Evolutionary conservation across 35 echinoderm and acorn worm genomes (phyloP).

Genomic region (Apostichopus parvimensis): DNA sequence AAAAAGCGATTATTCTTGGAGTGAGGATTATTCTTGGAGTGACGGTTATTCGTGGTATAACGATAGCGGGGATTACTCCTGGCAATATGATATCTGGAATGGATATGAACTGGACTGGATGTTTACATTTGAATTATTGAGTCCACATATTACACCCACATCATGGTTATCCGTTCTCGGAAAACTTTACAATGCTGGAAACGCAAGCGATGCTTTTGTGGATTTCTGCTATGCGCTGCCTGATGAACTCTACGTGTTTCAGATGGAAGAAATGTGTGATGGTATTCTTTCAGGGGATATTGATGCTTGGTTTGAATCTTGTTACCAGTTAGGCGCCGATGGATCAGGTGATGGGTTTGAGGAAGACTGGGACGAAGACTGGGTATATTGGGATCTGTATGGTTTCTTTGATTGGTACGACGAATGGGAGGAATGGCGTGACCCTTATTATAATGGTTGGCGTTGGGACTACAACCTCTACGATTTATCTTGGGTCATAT

Average conservation of each 20-base stretch:
- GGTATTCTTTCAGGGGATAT: background rate
- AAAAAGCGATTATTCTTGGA: background rate
- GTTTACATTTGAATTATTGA: constrained; percentile 15
- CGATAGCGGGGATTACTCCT: background rate
- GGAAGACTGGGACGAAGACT: constrained; percentile 22
- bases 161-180: constrained; percentile 10
- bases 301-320: background rate
- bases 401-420: constrained; percentile 27
- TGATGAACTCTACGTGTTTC: constrained; percentile 20
- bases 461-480: background rate
- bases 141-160: constrained; percentile 17
- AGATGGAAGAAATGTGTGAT: constrained; percentile 54
- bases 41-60: background rate
- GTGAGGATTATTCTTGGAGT: constrained; percentile 1
- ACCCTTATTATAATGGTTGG: background rate
- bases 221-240: constrained; percentile 31
- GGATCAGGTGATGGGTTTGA: background rate
- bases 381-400: background rate
- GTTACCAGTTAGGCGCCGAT: background rate
- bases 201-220: background rate
- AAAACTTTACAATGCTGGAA: constrained; percentile 26
- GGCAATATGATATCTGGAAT: background rate
- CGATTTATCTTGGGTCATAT: constrained; percentile 18
- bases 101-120: constrained; percentile 16
- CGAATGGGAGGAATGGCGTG: constrained; percentile 34